These are phyloP conservation scores for Plotosus lineatus DNA, from an alignment of 2,113 vertebrate species.

Conservation along the genomic window DNA sequence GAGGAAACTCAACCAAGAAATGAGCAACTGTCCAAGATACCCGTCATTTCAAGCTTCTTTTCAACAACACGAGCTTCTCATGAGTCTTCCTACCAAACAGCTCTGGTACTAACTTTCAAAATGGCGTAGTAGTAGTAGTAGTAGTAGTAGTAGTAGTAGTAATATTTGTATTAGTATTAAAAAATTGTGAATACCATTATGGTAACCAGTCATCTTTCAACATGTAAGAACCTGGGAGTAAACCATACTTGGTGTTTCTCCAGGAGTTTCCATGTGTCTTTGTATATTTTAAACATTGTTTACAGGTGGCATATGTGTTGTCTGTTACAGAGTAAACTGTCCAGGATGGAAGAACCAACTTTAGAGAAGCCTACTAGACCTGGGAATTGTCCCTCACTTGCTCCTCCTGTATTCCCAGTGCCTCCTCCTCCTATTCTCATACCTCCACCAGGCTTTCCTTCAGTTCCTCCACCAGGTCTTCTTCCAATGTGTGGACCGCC, in stretches of 20 bases:
- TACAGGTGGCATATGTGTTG: background rate
- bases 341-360: slow-evolving; percentile 78
- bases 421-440: slow-evolving; percentile 72
- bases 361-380: slow-evolving; percentile 71
- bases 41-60: slow-evolving; percentile 22
- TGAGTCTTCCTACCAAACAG: background rate
- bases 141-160: too few relatives aligned
- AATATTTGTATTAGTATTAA: background rate
- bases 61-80: background rate
- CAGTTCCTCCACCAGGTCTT: slow-evolving; percentile 66
- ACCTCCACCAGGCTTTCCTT: slow-evolving; percentile 77
- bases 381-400: slow-evolving; percentile 7
- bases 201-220: background rate
- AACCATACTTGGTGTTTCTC: background rate
- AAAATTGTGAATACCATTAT: background rate
- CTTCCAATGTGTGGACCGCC: slow-evolving; percentile 58
- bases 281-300: background rate
- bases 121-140: too few relatives aligned
- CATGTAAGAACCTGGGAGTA: background rate
- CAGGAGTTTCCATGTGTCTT: background rate
- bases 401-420: slow-evolving; percentile 65
- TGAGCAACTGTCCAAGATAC: background rate
- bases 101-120: slow-evolving; percentile 28
- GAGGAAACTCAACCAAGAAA: slow-evolving; percentile 21
- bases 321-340: slow-evolving; percentile 72